A percentile compares a stretch with the other conserved stretches of the same genome.
phyloP scores from a whole-genome alignment of 2,888 invertebrate species.

The Idaea biselata region DNA sequence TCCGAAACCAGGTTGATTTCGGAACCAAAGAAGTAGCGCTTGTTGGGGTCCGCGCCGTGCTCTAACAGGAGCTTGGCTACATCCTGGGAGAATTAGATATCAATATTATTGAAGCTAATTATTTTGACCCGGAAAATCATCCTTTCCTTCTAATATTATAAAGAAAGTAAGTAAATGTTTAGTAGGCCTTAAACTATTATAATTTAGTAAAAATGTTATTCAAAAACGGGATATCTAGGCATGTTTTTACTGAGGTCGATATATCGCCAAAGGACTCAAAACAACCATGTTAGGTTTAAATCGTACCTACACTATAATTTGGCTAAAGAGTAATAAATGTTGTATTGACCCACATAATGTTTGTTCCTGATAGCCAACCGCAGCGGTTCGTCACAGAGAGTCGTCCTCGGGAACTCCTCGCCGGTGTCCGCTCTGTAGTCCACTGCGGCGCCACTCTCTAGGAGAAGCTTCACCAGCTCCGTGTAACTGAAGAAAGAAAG shows the following conservation, averaged over 20 bases:
- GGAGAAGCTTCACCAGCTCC: slow-evolving; percentile 85
- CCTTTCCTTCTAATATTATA: too few relatives aligned
- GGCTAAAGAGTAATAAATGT: too few relatives aligned
- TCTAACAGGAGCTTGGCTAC: slow-evolving; percentile 87
- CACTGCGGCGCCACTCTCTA: slow-evolving; percentile 89
- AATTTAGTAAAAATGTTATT: too few relatives aligned
- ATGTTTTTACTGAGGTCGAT: too few relatives aligned
- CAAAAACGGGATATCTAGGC: too few relatives aligned
- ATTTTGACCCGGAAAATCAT: too few relatives aligned
- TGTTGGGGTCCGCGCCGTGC: slow-evolving; percentile 93
- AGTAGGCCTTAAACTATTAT: too few relatives aligned
- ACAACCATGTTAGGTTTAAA: too few relatives aligned
- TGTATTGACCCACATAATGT: slow-evolving; percentile 79
- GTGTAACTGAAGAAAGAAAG: slow-evolving; percentile 68
- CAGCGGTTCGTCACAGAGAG: slow-evolving; percentile 92
- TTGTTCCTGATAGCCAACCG: slow-evolving; percentile 92
- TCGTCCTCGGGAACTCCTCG: slow-evolving; percentile 86
- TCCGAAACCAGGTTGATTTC: slow-evolving; percentile 94
- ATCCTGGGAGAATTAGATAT: slow-evolving; percentile 53
- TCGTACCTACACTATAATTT: too few relatives aligned
- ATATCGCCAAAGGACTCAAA: too few relatives aligned
- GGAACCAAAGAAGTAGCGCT: slow-evolving; percentile 94
- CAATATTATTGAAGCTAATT: too few relatives aligned
- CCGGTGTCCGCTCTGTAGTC: slow-evolving; percentile 88
- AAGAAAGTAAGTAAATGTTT: too few relatives aligned